Conservation (phyloP, 2,797 vertebrate genomes). For the Gadopsis marmoratus region DNA sequence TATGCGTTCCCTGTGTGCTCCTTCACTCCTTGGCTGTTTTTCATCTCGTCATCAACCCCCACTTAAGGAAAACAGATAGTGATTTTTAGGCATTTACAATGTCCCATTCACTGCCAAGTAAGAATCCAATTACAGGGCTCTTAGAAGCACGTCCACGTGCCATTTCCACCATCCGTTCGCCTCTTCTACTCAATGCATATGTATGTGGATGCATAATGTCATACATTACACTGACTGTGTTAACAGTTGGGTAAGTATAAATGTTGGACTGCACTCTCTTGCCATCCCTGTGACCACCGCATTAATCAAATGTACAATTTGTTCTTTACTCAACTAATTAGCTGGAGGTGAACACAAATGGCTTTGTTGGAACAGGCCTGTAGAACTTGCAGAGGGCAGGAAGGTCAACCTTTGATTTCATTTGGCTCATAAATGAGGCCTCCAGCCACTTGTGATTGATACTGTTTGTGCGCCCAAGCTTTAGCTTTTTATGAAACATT, state of each 20-base stretch:
- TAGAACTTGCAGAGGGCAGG: slow-evolving; percentile 21
- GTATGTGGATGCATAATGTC: slow-evolving; percentile 29
- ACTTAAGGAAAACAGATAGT: slow-evolving; percentile 66
- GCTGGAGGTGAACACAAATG: slow-evolving; percentile 64
- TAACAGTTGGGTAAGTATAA: slow-evolving; percentile 22
- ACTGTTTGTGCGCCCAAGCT: slow-evolving; percentile 56
- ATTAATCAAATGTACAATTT: slow-evolving; percentile 71
- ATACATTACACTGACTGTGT: neutral
- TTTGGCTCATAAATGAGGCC: slow-evolving; percentile 73
- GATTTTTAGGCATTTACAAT: slow-evolving; percentile 44
- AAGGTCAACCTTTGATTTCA: slow-evolving; percentile 69
- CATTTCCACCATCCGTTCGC: slow-evolving; percentile 24
- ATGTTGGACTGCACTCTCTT: slow-evolving; percentile 13
- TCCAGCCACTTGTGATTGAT: slow-evolving; percentile 73
- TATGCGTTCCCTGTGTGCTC: slow-evolving; percentile 31
- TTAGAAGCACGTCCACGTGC: slow-evolving; percentile 37
- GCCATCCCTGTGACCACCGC: slow-evolving; percentile 20
- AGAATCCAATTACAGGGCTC: slow-evolving; percentile 58
- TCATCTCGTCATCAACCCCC: slow-evolving; percentile 62
- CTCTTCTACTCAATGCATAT: slow-evolving; percentile 9
- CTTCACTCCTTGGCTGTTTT: slow-evolving; percentile 63
- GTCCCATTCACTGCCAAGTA: slow-evolving; percentile 56
- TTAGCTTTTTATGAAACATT: slow-evolving; percentile 66
- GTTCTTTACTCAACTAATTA: slow-evolving; percentile 67
- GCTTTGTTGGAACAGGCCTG: slow-evolving; percentile 44